Evolutionary conservation across 2,888 invertebrate species (phyloP), one percentile per base, ranked within the genome.

Genomic region (Notodonta ziczac): DNA sequence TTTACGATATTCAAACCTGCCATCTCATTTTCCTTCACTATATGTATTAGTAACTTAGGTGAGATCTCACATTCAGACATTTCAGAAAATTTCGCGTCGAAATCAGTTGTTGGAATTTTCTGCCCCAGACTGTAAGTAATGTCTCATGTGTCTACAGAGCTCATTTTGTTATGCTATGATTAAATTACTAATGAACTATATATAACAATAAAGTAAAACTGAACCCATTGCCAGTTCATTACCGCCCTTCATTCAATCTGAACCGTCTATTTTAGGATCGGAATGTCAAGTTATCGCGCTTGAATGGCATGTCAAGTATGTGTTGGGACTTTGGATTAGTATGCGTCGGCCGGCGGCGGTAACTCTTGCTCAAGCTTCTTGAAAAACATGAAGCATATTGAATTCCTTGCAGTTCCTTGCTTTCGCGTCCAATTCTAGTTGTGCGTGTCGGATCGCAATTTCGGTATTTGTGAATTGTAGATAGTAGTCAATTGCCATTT

Each of bases 251-350:
- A 65, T 71, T 69, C 59, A 59, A 73, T 72, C 73, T 64, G 70
- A 59, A 44, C 64, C 60, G 57, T 66, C 76, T 83, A 83, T 83
- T 81, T 82, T 68, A 58, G 73, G 78, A 69, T 63, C 46, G 74
- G 76, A 72, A 74, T 74, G 67, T 65, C 61, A 64, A 66, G 66
- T 71, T 63, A 60, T 64, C 61, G 61, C 57, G 69, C 14, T 56
- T 58, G 60, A 59, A 48, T 46, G 71, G 73, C 61, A 72, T 74
- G 71, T 72, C 51, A 65, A 61, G 72, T 61, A 74, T 79, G 72
- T 79, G 73, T 77, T 78, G 58, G 74, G 75, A 64, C 76, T 79
- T 66, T 60, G 59, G 55, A 58, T 69, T 70, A 63, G 69, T 69
- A 70, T 64, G 60, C 65, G 66, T 63, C 64, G 74, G 70, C 66